Evolutionary conservation across 2,113 vertebrate species (phyloP).

Genomic region (Cygnus atratus): DNA sequence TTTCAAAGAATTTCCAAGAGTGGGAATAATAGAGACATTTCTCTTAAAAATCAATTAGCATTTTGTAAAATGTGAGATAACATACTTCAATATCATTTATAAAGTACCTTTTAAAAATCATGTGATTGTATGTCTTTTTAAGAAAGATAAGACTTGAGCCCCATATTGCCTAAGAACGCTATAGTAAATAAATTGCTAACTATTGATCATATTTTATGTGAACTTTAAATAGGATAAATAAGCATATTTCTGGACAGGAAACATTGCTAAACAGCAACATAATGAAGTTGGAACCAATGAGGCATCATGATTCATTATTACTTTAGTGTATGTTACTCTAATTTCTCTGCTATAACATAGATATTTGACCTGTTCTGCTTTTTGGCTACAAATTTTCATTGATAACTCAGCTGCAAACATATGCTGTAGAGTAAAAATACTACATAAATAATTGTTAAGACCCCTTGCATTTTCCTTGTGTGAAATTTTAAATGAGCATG

Average conservation of each 20-base stretch:
- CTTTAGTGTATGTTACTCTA: not conserved
- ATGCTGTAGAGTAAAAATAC: not conserved
- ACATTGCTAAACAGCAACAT: not conserved
- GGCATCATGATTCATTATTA: not conserved
- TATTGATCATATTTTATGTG: not conserved
- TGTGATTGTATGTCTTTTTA: not conserved
- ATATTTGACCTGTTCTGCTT: not conserved
- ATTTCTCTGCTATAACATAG: not conserved
- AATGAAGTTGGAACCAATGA: constrained; percentile 26
- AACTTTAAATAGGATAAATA: not conserved
- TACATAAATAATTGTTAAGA: not conserved
- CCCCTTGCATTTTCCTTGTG: not conserved
- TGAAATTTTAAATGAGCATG: not conserved
- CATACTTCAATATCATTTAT: not conserved
- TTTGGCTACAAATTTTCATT: not conserved
- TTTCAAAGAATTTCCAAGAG: not conserved
- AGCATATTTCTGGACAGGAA: not conserved
- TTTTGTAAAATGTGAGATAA: not conserved
- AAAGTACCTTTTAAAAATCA: not conserved
- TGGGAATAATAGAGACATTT: not conserved
- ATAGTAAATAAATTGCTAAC: not conserved
- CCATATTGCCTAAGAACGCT: not conserved
- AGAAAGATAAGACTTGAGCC: not conserved
- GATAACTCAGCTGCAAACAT: not conserved
- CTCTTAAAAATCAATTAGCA: not conserved